Evolutionary conservation across 2,113 vertebrate genomes (phyloP).

Genomic region (Eublepharis macularius): DNA sequence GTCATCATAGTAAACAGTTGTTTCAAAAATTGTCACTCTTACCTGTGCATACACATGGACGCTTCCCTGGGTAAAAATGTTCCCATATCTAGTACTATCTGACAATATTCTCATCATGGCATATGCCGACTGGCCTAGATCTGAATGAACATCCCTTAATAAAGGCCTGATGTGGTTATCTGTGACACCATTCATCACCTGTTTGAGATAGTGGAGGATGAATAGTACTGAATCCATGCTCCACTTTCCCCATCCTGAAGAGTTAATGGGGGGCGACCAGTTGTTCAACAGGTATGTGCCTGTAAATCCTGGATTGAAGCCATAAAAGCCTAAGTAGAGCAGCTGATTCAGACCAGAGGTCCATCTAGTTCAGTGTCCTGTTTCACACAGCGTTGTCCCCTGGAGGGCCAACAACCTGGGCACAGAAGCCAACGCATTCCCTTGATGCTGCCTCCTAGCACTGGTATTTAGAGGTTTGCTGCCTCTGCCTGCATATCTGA

Average conservation of each 20-base stretch:
- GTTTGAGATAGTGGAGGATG: not conserved
- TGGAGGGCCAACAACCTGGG: too few relatives aligned
- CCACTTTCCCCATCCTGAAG: not conserved
- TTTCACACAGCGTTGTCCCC: too few relatives aligned
- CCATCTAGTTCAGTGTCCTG: too few relatives aligned
- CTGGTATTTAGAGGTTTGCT: too few relatives aligned
- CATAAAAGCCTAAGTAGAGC: too few relatives aligned
- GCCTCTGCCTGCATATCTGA: too few relatives aligned
- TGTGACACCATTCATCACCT: not conserved
- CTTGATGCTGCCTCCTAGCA: too few relatives aligned
- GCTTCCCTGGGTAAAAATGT: not conserved
- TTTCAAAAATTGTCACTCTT: not conserved
- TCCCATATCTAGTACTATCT: not conserved
- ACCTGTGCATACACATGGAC: not conserved
- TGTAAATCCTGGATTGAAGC: not conserved
- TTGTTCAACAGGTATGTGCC: not conserved
- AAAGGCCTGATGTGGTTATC: not conserved
- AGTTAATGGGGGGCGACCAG: not conserved
- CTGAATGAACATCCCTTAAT: not conserved
- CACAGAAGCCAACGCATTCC: too few relatives aligned
- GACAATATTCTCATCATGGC: not conserved
- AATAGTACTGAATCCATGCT: not conserved
- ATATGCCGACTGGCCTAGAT: not conserved
- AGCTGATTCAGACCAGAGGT: too few relatives aligned
- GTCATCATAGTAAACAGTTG: not conserved